Conservation (phyloP, 1,140 invertebrate species). For the Ectropis grisescens region DNA sequence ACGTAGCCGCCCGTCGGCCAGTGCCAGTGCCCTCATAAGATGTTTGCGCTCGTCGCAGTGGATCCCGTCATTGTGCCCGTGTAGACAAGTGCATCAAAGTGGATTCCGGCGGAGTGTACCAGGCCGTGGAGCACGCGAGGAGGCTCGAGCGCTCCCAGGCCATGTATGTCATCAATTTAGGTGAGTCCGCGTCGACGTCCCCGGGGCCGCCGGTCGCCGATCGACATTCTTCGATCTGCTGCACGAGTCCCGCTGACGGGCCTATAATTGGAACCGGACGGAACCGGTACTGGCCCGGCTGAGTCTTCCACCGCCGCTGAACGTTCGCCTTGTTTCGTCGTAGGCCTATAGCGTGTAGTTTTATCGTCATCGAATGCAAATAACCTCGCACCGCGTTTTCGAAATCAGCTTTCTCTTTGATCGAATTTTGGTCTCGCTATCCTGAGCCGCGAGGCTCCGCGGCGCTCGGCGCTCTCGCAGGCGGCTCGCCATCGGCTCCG, state of each 20-base stretch:
- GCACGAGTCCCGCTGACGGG: slow-evolving; percentile 8
- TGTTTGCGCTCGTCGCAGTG: slow-evolving; percentile 47
- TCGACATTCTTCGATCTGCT: slow-evolving; percentile 34
- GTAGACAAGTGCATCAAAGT: slow-evolving; percentile 47
- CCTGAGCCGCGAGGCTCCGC: neutral
- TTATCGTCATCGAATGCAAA: slow-evolving; percentile 21
- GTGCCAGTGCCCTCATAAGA: slow-evolving; percentile 47
- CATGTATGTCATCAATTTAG: slow-evolving; percentile 68
- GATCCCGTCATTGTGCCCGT: slow-evolving; percentile 47
- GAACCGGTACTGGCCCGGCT: slow-evolving; percentile 38
- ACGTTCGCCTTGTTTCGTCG: no score
- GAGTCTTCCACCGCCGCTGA: no score
- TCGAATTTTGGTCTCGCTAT: no score
- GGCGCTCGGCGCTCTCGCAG: no score
- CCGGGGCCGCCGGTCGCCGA: slow-evolving; percentile 8
- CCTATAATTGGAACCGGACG: slow-evolving; percentile 49
- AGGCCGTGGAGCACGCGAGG: slow-evolving; percentile 59
- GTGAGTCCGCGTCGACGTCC: slow-evolving; percentile 45
- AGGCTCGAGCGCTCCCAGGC: slow-evolving; percentile 63
- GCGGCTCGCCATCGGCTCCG: no score
- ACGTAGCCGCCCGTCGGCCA: slow-evolving; percentile 26
- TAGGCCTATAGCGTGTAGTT: slow-evolving; percentile 17
- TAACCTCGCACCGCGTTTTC: slow-evolving; percentile 7
- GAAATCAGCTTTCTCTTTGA: slow-evolving; percentile 31
- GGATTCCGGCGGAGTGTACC: slow-evolving; percentile 61